phyloP scores from a whole-genome alignment of 2,888 invertebrate genomes.

The Drosophila vallismaia region DNA sequence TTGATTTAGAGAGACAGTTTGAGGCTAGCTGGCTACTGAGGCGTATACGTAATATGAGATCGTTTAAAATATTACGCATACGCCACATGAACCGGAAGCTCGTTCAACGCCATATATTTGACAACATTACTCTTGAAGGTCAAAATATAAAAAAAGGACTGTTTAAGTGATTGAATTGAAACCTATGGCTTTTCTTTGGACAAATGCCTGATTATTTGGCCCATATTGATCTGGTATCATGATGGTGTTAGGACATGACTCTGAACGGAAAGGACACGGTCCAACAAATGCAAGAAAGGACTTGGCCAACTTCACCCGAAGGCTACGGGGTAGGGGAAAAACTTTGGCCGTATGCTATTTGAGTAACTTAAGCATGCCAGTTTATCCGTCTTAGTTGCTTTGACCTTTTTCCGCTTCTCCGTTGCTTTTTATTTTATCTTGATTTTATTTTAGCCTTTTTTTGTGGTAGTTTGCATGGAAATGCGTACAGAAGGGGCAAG shows the following conservation, averaged over 20 bases:
- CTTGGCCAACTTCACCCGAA: slow-evolving; percentile 8
- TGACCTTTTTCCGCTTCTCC: slow-evolving; percentile 62
- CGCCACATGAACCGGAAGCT: too few species aligned
- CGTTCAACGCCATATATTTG: too few species aligned
- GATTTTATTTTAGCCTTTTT: slow-evolving; percentile 12
- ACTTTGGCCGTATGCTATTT: slow-evolving; percentile 70
- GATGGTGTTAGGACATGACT: neutral
- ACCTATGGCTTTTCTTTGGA: too few species aligned
- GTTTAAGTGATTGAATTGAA: too few species aligned
- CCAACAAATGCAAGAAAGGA: slow-evolving; percentile 6
- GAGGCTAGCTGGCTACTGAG: too few species aligned
- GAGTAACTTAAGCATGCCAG: slow-evolving; percentile 69
- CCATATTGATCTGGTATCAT: neutral
- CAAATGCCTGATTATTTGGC: neutral
- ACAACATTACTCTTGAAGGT: too few species aligned
- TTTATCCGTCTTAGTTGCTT: slow-evolving; percentile 76
- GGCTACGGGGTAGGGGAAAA: slow-evolving; percentile 31
- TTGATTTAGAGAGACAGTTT: too few species aligned
- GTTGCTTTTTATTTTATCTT: slow-evolving; percentile 19
- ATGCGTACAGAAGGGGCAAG: slow-evolving; percentile 4
- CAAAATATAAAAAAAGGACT: too few species aligned
- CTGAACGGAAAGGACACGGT: neutral
- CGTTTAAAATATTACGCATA: too few species aligned
- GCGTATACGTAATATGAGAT: too few species aligned
- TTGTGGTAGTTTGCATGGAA: slow-evolving; percentile 60